Base-by-base conservation (phyloP, 1,140 invertebrate genomes). In the Nephila pilipes region DNA sequence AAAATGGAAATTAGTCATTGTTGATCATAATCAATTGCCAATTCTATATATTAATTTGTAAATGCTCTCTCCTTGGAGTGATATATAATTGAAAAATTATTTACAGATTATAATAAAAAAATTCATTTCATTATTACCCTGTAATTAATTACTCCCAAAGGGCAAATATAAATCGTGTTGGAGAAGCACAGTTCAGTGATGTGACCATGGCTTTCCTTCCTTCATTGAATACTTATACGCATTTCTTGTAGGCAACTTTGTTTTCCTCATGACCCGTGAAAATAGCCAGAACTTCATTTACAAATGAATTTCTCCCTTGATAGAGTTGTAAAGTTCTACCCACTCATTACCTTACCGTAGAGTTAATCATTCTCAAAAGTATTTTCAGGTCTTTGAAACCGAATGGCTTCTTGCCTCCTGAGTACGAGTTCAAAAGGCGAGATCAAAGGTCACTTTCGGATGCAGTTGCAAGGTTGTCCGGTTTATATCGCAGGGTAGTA, bases 381-480 rank as follows among this genome's bases (percentile, higher is more conserved):
- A 46, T 10, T 46, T 46, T 46, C 46, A 29, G 63, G 63, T 65
- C 63, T 65, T 65, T 65, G 63, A 75, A 75, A 75, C 32, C 69
- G 36, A 65, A 65, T 25, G 69, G 32, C 46, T 32, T 75, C 32
- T 75, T 32, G 36, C 29, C 29, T 32, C 29, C 29, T 32, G 8
- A 32, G 16, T 20, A 16, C 16, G 16, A 75, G 69, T 36, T 75
- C 69, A 32, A 18, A 75, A 36, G 69, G 29, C 69, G 18, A 16
- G 80, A 25, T 55, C 80, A 81, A 55, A 81, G 80, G 80, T 81
- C 38, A 8, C 20, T 81, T 46, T 80, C 32, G 18, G n/a, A 80
- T 18, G 63, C 25, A 25, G n/a, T 32, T 18, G 80, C 80, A 81
- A 81, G 80, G 80, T 81, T 55, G 80, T 54, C 80, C 80, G 69